Conservation (phyloP, 1,140 invertebrate genomes). For the Globodera rostochiensis region DNA sequence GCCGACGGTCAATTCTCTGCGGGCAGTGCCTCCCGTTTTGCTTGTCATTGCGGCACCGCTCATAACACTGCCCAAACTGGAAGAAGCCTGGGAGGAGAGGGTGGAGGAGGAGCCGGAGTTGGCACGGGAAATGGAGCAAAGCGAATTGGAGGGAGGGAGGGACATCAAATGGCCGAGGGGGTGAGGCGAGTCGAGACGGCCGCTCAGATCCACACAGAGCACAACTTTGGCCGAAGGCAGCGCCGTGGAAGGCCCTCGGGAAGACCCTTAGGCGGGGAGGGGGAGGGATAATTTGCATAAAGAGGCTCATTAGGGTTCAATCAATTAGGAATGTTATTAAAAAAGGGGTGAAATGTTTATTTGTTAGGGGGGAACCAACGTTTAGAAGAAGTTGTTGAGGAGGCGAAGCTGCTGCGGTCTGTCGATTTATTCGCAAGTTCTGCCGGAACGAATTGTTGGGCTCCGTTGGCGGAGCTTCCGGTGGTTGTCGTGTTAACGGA, state of each 20-base stretch:
- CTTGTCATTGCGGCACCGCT: background rate
- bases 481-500: conserved; percentile 27
- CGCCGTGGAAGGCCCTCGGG: background rate
- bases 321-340: too few species aligned
- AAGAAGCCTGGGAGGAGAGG: conserved; percentile 32
- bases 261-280: background rate
- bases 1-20: conserved; percentile 75
- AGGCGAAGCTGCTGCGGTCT: conserved; percentile 1
- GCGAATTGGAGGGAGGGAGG: conserved; percentile 9
- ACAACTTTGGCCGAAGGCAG: conserved; percentile 31
- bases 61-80: conserved; percentile 17
- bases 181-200: conserved; percentile 44
- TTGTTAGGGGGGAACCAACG: background rate
- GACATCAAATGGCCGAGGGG: conserved; percentile 15
- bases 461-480: conserved; percentile 9
- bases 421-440: conserved; percentile 2
- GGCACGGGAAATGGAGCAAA: conserved; percentile 18
- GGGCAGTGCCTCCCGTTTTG: background rate
- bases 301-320: too few species aligned
- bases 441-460: background rate
- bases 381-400: conserved; percentile 9
- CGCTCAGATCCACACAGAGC: conserved; percentile 44
- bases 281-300: too few species aligned
- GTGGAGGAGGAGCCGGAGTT: conserved; percentile 38
- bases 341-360: too few species aligned